These are phyloP conservation scores for Antedon mediterranea DNA, from an alignment of 53 echinoderm and acorn worm genomes.

Conservation along the genomic window DNA sequence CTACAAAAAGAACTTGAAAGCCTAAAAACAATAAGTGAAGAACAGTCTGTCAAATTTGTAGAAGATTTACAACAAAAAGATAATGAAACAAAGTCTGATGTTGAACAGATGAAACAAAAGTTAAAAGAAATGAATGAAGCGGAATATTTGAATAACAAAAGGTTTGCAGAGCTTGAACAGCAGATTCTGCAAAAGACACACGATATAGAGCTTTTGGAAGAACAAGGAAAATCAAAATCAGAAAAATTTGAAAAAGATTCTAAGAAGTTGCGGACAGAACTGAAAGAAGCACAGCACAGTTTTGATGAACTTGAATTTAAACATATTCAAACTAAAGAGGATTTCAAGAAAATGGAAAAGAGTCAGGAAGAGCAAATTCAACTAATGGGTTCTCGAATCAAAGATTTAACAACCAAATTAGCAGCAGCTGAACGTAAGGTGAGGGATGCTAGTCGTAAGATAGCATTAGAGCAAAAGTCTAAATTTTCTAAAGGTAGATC, in stretches of 20 bases:
- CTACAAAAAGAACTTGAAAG: slow-evolving; percentile 8
- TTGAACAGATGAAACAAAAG: slow-evolving; percentile 17
- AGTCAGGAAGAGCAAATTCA: slow-evolving; percentile 45
- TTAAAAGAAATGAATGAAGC: slow-evolving; percentile 26
- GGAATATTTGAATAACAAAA: background rate
- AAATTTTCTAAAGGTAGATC: slow-evolving; percentile 22
- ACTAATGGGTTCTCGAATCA: slow-evolving; percentile 82
- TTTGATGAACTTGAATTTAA: slow-evolving; percentile 74
- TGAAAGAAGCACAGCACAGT: slow-evolving; percentile 45
- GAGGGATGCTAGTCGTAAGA: slow-evolving; percentile 25
- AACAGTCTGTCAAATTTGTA: slow-evolving; percentile 1
- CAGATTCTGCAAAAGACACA: slow-evolving; percentile 33
- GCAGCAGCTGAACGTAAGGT: slow-evolving; percentile 88
- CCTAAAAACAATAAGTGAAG: slow-evolving; percentile 18
- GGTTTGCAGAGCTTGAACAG: slow-evolving; percentile 40
- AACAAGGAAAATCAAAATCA: slow-evolving; percentile 40
- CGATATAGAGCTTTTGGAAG: slow-evolving; percentile 3
- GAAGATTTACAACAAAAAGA: background rate
- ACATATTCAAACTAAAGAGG: slow-evolving; percentile 47
- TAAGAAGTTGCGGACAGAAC: slow-evolving; percentile 50
- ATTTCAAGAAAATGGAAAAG: slow-evolving; percentile 27
- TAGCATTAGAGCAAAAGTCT: slow-evolving; percentile 35
- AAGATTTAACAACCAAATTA: slow-evolving; percentile 80
- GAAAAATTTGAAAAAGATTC: slow-evolving; percentile 59
- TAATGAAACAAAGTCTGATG: background rate